Conservation (phyloP, 1,140 invertebrate genomes). For the Scaptomyza graminum region DNA sequence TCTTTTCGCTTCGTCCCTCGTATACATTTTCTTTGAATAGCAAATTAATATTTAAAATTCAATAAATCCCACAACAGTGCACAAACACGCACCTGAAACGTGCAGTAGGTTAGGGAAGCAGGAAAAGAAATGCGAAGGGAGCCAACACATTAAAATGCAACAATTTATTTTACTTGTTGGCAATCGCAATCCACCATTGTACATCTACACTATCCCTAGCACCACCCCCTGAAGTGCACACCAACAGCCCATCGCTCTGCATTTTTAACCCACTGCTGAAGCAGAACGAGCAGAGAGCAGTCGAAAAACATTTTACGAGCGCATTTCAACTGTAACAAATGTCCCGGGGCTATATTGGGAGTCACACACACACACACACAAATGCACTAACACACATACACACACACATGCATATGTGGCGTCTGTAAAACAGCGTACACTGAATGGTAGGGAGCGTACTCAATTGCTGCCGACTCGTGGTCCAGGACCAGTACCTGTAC, state of each 20-base stretch:
- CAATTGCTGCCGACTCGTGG: conserved; percentile 32
- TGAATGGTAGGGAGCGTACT: conserved; percentile 5
- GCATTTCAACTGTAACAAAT: conserved; percentile 82
- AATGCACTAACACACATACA: conserved; percentile 15
- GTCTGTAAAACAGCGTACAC: conserved; percentile 15
- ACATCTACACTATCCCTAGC: neutral
- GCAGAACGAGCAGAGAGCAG: conserved; percentile 23
- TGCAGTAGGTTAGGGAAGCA: conserved; percentile 8
- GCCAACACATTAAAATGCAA: conserved; percentile 76
- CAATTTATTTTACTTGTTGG: conserved; percentile 81
- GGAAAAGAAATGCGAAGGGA: neutral
- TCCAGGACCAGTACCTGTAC: neutral
- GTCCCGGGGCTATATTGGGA: conserved; percentile 61
- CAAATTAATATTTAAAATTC: conserved; percentile 81
- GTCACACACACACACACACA: conserved; percentile 32
- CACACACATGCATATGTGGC: neutral
- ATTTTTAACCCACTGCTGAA: conserved; percentile 37
- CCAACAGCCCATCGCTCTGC: conserved; percentile 22
- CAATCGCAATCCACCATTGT: conserved; percentile 25
- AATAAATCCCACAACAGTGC: conserved; percentile 64
- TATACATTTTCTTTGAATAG: conserved; percentile 47
- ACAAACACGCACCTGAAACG: conserved; percentile 48
- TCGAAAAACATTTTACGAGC: conserved; percentile 77
- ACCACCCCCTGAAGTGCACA: neutral
- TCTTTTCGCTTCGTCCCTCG: neutral